Evolutionary conservation across 2,888 invertebrate genomes (phyloP), one percentile per base, ranked within the genome.

Genomic region (Apamea crenata): DNA sequence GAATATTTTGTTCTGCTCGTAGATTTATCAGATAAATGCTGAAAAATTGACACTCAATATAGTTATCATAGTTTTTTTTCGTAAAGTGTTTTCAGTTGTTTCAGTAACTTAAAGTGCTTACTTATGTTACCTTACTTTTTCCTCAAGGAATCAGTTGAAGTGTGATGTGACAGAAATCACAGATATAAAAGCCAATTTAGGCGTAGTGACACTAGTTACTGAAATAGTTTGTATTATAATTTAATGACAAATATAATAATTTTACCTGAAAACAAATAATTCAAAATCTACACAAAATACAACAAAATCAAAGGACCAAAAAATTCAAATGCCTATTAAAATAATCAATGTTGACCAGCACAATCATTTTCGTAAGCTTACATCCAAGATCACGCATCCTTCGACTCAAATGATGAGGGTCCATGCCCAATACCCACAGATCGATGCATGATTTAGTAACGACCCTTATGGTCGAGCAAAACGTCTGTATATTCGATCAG

Each of bases 361-460:
- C 59, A 50, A 74, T 65, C 7, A 71, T 74, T 75, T 74, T 56
- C 53, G 44, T 59, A 66, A 70, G 84, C 81, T 85, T 50, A 77
- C 78, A 65, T 78, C 65, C 40, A 68, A 77, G 63, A 84, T 68
- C 74, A 76, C 76, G 66, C 40, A 79, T 67, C 77, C 25, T 71
- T 77, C 70, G 16, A n/a, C 40, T 78, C 56, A 66, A 12, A 84
- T 92, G 92, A 93, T 91, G 83, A 91, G 91, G 93, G 93, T 93
- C 78, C 16, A 78, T 69, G 40, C 29, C 66, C 84, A 83, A 82
- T 76, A 85, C 76, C 79, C 83, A 80, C 86, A 88, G 79, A 88
- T 88, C 88, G 91, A 91, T 91, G 89, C 88, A 91, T 90, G 90
- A 91, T 92, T 92, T 90, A 92, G 87, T 88, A 87, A 86, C 88